These are phyloP conservation scores for Lithobius niger DNA, from an alignment of 1,140 invertebrate species.

Conservation along the genomic window DNA sequence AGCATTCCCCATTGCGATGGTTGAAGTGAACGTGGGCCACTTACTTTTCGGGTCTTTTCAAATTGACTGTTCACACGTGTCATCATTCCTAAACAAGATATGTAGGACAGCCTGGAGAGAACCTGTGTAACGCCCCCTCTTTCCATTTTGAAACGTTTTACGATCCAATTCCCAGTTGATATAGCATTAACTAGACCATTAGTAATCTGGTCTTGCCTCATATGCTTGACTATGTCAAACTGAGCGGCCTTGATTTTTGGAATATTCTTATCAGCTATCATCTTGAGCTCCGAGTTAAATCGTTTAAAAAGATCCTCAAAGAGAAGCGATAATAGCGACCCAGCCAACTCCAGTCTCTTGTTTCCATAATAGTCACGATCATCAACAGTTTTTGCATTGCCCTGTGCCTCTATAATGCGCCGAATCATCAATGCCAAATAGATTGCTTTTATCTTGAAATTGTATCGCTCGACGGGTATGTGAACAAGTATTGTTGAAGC, in stretches of 20 bases:
- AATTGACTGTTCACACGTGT: slow-evolving; percentile 98
- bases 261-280: slow-evolving; percentile 90
- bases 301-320: slow-evolving; percentile 99
- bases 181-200: slow-evolving; percentile 87
- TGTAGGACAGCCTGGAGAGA: slow-evolving; percentile 87
- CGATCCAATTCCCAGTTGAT: slow-evolving; percentile 95
- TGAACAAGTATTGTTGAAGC: slow-evolving; percentile 81
- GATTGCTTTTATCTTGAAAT: slow-evolving; percentile 71
- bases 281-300: slow-evolving; percentile 79
- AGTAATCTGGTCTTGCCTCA: slow-evolving; percentile 86
- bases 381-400: slow-evolving; percentile 65
- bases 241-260: slow-evolving; percentile 89
- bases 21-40: slow-evolving; percentile 91
- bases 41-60: slow-evolving; percentile 97
- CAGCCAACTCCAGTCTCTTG: slow-evolving; percentile 93
- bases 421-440: slow-evolving; percentile 87
- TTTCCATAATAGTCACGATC: slow-evolving; percentile 99
- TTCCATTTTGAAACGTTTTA: slow-evolving; percentile 98
- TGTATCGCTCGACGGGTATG: slow-evolving; percentile 70
- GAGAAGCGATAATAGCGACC: slow-evolving; percentile 83
- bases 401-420: slow-evolving; percentile 74
- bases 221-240: slow-evolving; percentile 94
- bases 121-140: slow-evolving; percentile 95
- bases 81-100: slow-evolving; percentile 99
- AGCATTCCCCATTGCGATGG: slow-evolving; percentile 98